These are phyloP conservation scores for Geotrupes spiniger DNA, from an alignment of 2,888 invertebrate species.

Conservation along the genomic window DNA sequence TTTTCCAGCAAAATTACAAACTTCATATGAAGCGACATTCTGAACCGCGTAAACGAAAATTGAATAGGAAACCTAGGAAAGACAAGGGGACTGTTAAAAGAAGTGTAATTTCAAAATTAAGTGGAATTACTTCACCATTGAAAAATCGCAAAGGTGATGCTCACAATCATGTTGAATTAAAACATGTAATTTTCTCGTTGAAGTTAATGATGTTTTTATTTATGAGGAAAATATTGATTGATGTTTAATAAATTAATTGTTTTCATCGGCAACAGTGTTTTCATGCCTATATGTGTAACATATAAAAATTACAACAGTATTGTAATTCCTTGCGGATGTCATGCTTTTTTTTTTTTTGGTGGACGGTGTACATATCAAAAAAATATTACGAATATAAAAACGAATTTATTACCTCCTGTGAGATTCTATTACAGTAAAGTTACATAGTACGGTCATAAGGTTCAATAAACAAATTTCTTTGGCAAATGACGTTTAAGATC, in stretches of 20 bases:
- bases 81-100: slow-evolving; percentile 33
- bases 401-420: too few species aligned
- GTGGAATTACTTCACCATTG: not conserved
- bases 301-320: not conserved
- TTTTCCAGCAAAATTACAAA: slow-evolving; percentile 31
- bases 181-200: not conserved
- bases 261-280: not conserved
- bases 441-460: not conserved
- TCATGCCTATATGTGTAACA: not conserved
- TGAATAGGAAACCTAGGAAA: slow-evolving; percentile 31
- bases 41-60: slow-evolving; percentile 22
- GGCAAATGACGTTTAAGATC: not conserved
- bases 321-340: not conserved
- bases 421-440: not conserved
- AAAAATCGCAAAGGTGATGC: not conserved
- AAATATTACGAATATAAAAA: too few species aligned
- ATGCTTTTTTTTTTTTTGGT: too few species aligned
- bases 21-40: slow-evolving; percentile 32
- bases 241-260: not conserved
- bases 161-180: not conserved
- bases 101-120: slow-evolving; percentile 6
- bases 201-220: not conserved
- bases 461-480: not conserved
- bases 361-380: too few species aligned
- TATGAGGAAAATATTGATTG: not conserved